Evolutionary conservation across 2,113 vertebrate genomes (phyloP).

Genomic region (Ariopsis seemanni): DNA sequence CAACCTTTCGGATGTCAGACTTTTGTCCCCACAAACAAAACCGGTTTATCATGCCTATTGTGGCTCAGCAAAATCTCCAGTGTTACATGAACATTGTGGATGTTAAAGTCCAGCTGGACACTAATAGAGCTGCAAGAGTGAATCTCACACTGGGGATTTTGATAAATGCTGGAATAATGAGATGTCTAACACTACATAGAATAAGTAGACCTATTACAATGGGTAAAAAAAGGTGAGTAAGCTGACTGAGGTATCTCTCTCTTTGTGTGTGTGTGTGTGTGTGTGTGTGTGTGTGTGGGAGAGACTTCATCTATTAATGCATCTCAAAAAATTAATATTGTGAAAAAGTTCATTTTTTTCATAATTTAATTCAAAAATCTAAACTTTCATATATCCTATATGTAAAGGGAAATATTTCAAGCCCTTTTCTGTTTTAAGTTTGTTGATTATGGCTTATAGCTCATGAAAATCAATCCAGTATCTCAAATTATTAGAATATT

Average conservation of each 20-base stretch:
- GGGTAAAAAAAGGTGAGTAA: not conserved
- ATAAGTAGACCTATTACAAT: constrained; percentile 18
- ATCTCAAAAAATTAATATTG: too few relatives aligned
- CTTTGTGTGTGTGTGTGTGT: not conserved
- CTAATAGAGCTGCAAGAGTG: not conserved
- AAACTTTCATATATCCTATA: too few relatives aligned
- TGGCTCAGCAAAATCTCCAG: constrained; percentile 30
- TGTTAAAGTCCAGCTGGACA: constrained; percentile 24
- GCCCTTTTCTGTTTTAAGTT: too few relatives aligned
- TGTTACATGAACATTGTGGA: constrained; percentile 6
- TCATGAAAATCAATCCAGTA: too few relatives aligned
- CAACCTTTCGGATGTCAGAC: constrained; percentile 62
- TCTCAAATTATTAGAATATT: too few relatives aligned
- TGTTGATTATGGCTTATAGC: too few relatives aligned
- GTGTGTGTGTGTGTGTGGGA: not conserved
- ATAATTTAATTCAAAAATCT: too few relatives aligned
- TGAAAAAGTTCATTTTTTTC: too few relatives aligned
- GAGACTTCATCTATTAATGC: not conserved
- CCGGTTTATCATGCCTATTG: constrained; percentile 64
- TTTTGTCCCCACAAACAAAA: constrained; percentile 67
- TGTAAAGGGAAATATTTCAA: too few relatives aligned
- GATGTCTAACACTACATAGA: not conserved
- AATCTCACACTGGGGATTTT: not conserved
- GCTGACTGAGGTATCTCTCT: not conserved
- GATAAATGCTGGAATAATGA: not conserved